Evolutionary conservation across 1,140 invertebrate species (phyloP).

Genomic region (Zaprionus vittiger): DNA sequence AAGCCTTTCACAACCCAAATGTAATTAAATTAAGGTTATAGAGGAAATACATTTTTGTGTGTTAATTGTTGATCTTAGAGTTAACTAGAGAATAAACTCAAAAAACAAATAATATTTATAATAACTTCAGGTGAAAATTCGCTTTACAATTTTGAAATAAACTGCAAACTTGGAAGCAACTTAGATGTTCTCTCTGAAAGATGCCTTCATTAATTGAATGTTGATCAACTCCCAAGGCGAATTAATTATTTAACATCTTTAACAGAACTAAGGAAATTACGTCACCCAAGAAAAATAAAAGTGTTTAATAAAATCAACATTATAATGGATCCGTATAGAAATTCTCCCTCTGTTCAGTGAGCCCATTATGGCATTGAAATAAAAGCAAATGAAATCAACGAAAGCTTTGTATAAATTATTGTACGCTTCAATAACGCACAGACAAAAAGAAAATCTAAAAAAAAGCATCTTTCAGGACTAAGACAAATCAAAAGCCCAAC

Average conservation of each 20-base stretch:
- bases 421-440: constrained; percentile 55
- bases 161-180: not conserved
- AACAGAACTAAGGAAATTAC: not conserved
- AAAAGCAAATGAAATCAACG: constrained; percentile 68
- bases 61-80: not conserved
- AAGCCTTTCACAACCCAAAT: constrained; percentile 11
- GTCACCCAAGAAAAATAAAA: constrained; percentile 46
- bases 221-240: not conserved
- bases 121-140: not conserved
- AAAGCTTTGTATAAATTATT: constrained; percentile 76
- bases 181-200: constrained; percentile 3
- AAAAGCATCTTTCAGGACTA: constrained; percentile 24
- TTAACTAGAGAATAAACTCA: not conserved
- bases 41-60: constrained; percentile 56
- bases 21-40: constrained; percentile 7
- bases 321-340: constrained; percentile 19
- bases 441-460: constrained; percentile 43
- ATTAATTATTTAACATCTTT: not conserved
- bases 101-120: not conserved
- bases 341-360: not conserved
- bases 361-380: constrained; percentile 62
- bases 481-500: constrained; percentile 71
- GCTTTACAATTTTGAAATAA: not conserved
- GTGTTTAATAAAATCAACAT: constrained; percentile 74
- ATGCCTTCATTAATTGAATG: not conserved